These are phyloP conservation scores for Romanogobio albipinnatus DNA, from an alignment of 2,113 vertebrate genomes.

Conservation along the genomic window DNA sequence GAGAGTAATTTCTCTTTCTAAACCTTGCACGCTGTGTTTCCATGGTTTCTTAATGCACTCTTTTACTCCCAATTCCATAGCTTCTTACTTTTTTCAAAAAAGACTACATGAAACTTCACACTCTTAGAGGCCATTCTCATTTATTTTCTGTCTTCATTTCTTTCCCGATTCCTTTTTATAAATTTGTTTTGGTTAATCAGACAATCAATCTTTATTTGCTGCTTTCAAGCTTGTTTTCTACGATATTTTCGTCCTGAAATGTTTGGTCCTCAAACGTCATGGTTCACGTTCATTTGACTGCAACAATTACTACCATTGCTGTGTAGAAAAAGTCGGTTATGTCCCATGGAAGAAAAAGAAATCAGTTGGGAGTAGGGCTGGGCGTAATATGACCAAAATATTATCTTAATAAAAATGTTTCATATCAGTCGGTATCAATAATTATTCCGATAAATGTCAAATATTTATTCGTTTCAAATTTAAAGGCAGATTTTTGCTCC, in stretches of 20 bases:
- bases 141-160: neutral
- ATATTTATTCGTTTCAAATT: no score
- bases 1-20: conserved; percentile 33
- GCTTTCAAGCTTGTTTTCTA: neutral
- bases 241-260: neutral
- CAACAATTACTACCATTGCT: neutral
- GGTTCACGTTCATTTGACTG: neutral
- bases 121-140: neutral
- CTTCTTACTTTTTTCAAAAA: conserved; percentile 32
- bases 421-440: no score
- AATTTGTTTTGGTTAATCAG: neutral
- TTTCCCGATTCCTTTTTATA: neutral
- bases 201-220: neutral
- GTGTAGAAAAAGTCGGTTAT: neutral
- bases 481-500: no score
- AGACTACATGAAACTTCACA: conserved; percentile 10
- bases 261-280: no score
- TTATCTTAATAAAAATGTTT: no score
- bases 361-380: no score
- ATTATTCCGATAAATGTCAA: no score
- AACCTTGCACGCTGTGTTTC: conserved; percentile 37
- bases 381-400: no score
- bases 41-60: conserved; percentile 37
- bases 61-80: conserved; percentile 20
- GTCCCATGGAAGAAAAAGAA: neutral